Percentiles rank a stretch among this genome's conserved stretches.
Evolutionary conservation across 2,888 invertebrate genomes (phyloP).

Genomic region (Apeira syringaria): DNA sequence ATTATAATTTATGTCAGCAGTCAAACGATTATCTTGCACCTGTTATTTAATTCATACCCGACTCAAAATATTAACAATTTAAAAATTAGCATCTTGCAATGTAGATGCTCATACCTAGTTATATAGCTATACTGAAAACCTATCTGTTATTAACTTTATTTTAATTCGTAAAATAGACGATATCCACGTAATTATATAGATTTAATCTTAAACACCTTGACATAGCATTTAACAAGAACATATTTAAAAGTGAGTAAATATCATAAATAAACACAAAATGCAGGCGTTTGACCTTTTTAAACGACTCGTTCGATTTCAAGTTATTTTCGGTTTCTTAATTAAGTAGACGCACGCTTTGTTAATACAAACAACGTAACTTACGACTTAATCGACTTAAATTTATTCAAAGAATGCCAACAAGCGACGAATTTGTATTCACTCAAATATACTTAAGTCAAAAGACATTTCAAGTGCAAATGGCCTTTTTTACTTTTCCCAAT

Average conservation of each 20-base stretch:
- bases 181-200: background rate
- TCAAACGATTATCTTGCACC: no score
- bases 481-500: constrained; percentile 71
- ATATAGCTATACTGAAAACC: background rate
- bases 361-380: constrained; percentile 38
- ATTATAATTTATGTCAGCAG: no score
- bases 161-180: constrained; percentile 1
- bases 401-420: constrained; percentile 41
- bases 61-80: no score
- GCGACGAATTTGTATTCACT: constrained; percentile 38
- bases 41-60: no score
- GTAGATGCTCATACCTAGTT: background rate
- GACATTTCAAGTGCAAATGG: constrained; percentile 68
- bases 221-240: constrained; percentile 12
- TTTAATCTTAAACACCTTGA: constrained; percentile 19
- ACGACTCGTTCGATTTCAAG: constrained; percentile 12
- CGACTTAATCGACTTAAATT: constrained; percentile 46
- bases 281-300: constrained; percentile 18
- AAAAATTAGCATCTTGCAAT: constrained; percentile 6
- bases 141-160: background rate
- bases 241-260: background rate
- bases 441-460: constrained; percentile 37
- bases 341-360: constrained; percentile 25
- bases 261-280: constrained; percentile 12
- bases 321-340: constrained; percentile 22